Conservation (phyloP, 2,113 vertebrate genomes). For the Tautogolabrus adspersus region DNA sequence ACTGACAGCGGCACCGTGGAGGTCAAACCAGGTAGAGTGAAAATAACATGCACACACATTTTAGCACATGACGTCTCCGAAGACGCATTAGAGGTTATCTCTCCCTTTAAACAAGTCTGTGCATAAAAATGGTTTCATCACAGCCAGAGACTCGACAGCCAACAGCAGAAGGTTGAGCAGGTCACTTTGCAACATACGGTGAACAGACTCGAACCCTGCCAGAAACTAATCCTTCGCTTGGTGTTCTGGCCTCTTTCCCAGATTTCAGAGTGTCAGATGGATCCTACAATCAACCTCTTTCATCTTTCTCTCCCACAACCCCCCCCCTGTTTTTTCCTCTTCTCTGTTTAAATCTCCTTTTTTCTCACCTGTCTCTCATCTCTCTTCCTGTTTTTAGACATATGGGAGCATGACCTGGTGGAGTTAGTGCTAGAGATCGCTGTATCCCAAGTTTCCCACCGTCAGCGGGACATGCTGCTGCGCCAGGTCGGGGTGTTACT, state of each 20-base stretch:
- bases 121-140: not conserved
- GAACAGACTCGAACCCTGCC: constrained; percentile 38
- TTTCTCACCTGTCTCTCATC: not conserved
- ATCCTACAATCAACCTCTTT: constrained; percentile 15
- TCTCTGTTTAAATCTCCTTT: not conserved
- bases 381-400: constrained; percentile 80
- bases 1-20: constrained; percentile 87
- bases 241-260: constrained; percentile 54
- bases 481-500: constrained; percentile 95
- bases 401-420: constrained; percentile 91
- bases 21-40: constrained; percentile 88
- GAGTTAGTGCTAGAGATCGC: constrained; percentile 95
- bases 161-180: constrained; percentile 35
- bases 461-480: constrained; percentile 96
- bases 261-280: constrained; percentile 44
- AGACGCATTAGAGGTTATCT: not conserved
- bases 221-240: constrained; percentile 50
- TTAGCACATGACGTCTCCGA: too few species aligned
- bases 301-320: not conserved
- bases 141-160: not conserved
- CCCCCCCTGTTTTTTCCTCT: not conserved
- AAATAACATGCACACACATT: not conserved
- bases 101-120: not conserved
- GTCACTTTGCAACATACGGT: constrained; percentile 48
- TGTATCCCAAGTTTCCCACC: constrained; percentile 91